Percentiles rank a stretch among this genome's conserved stretches.
Evolutionary conservation across 1,140 invertebrate genomes (phyloP).

Genomic region (Drosophila sp.): DNA sequence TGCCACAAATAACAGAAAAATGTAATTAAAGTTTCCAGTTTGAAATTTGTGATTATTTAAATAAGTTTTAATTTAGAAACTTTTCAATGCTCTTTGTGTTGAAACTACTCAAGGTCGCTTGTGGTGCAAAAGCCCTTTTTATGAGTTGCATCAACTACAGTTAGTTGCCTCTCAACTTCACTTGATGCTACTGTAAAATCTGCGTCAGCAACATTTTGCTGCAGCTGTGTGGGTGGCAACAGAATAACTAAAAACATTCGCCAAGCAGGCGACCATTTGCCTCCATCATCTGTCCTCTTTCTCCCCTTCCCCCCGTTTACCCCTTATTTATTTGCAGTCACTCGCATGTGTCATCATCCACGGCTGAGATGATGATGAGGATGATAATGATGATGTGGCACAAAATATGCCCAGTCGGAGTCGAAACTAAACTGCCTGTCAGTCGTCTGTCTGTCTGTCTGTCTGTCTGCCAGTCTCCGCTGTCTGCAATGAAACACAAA

Average conservation of each 20-base stretch:
- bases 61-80: not conserved
- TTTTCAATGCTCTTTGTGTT: not conserved
- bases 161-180: slow-evolving; percentile 3
- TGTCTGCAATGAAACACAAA: slow-evolving; percentile 31
- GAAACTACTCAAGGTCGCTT: slow-evolving; percentile 35
- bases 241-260: slow-evolving; percentile 18
- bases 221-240: slow-evolving; percentile 29
- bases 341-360: slow-evolving; percentile 75
- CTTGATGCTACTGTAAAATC: slow-evolving; percentile 33
- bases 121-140: not conserved
- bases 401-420: slow-evolving; percentile 69
- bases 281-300: not conserved
- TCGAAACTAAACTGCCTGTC: slow-evolving; percentile 68
- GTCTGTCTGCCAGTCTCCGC: slow-evolving; percentile 3
- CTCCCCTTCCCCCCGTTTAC: not conserved
- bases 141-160: slow-evolving; percentile 33
- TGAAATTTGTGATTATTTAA: too few relatives aligned
- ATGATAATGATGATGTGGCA: slow-evolving; percentile 45
- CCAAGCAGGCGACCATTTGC: slow-evolving; percentile 29
- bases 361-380: slow-evolving; percentile 54
- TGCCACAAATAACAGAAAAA: too few relatives aligned
- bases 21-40: too few relatives aligned
- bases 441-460: slow-evolving; percentile 6
- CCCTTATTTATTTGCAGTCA: slow-evolving; percentile 71
- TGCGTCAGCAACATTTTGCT: slow-evolving; percentile 63